Evolutionary conservation across 1,140 invertebrate genomes (phyloP).

Genomic region (Megathymus violae): DNA sequence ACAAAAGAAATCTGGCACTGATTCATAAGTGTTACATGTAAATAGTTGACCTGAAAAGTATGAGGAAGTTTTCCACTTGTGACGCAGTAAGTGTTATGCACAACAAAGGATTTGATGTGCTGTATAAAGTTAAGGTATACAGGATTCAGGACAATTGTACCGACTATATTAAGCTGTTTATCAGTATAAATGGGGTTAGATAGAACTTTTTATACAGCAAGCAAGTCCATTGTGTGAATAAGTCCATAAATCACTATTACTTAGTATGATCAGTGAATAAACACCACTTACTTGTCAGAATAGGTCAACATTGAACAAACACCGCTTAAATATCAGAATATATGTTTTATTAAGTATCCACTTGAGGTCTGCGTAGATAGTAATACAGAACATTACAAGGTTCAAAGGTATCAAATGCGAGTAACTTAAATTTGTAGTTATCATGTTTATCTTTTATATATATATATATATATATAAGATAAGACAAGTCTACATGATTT

Average conservation of each 20-base stretch:
- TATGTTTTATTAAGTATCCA: no score
- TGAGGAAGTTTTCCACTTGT: conserved; percentile 26
- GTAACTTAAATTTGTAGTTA: no score
- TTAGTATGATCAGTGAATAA: no score
- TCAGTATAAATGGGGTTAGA: conserved; percentile 1
- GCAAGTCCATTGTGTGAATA: conserved; percentile 7
- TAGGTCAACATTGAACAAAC: no score
- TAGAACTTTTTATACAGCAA: not conserved
- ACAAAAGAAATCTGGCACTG: conserved; percentile 14
- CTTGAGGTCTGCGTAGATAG: no score
- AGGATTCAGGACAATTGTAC: conserved; percentile 13
- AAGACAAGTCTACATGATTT: no score
- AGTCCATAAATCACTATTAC: conserved; percentile 4
- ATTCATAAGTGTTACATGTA: conserved; percentile 24
- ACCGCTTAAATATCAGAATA: no score
- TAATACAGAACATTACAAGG: no score
- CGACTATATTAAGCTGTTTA: not conserved
- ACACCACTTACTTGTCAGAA: no score
- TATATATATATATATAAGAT: no score
- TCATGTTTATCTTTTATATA: no score
- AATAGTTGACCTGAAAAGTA: conserved; percentile 34
- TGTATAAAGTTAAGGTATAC: conserved; percentile 14
- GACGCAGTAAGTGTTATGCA: conserved; percentile 19
- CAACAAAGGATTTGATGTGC: conserved; percentile 29
- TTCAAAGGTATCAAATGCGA: no score